Evolutionary conservation across 2,888 invertebrate species (phyloP).

Genomic region (Drosophila trichaetosa): DNA sequence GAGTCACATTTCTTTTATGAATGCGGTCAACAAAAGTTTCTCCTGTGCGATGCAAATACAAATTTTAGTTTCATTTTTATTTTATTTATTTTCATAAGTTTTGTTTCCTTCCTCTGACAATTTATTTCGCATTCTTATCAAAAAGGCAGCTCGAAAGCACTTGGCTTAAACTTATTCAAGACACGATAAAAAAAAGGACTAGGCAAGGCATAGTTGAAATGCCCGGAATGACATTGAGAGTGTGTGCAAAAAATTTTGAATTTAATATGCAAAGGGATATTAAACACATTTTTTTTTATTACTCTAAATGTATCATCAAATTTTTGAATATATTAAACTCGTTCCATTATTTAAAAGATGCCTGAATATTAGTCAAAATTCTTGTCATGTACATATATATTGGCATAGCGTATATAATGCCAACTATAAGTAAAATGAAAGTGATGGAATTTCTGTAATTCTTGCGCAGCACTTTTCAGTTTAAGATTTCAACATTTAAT

Average conservation of each 20-base stretch:
- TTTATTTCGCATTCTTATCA: conserved; percentile 72
- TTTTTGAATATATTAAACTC: conserved; percentile 32
- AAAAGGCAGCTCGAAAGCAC: conserved; percentile 24
- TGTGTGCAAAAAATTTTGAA: conserved; percentile 43
- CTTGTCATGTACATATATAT: conserved; percentile 13
- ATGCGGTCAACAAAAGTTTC: conserved; percentile 53
- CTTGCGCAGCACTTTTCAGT: background rate
- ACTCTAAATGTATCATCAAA: conserved; percentile 24
- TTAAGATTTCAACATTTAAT: background rate
- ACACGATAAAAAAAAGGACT: conserved; percentile 29
- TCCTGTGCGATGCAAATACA: conserved; percentile 42
- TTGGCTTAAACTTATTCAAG: conserved; percentile 42
- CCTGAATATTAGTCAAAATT: conserved; percentile 25
- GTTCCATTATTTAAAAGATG: background rate
- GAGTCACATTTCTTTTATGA: conserved; percentile 50
- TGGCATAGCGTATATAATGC: background rate
- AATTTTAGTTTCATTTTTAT: conserved; percentile 63
- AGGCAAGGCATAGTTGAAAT: conserved; percentile 53
- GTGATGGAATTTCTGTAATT: conserved; percentile 2
- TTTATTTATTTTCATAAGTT: conserved; percentile 69
- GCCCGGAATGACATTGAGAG: conserved; percentile 28
- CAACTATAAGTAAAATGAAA: background rate
- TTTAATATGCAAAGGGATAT: conserved; percentile 67
- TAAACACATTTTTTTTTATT: conserved; percentile 29
- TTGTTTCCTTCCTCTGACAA: conserved; percentile 54